These are phyloP conservation scores for Diploscapter pachys DNA, from an alignment of 1,140 invertebrate species.

Conservation along the genomic window DNA sequence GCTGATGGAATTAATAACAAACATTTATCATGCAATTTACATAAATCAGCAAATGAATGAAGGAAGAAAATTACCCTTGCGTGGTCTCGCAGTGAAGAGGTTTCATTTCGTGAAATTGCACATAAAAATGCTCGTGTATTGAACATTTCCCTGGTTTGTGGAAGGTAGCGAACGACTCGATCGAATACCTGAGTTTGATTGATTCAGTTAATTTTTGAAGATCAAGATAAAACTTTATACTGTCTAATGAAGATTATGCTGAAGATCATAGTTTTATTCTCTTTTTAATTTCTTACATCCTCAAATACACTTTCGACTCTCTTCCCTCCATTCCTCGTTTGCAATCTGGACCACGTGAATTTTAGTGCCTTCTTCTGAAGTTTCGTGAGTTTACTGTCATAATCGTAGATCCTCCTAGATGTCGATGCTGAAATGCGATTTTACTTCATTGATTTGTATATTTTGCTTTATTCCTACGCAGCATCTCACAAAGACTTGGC, in stretches of 20 bases:
- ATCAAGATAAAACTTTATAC: too few relatives aligned
- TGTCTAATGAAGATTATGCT: neutral
- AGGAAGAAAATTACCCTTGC: conserved; percentile 30
- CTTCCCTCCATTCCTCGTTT: conserved; percentile 57
- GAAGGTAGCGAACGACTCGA: conserved; percentile 38
- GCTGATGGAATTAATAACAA: too few relatives aligned
- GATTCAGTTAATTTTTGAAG: neutral
- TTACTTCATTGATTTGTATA: neutral
- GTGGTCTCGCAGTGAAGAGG: conserved; percentile 49
- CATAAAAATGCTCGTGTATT: conserved; percentile 54
- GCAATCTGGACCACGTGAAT: conserved; percentile 58
- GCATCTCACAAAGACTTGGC: conserved; percentile 30
- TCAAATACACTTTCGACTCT: conserved; percentile 58
- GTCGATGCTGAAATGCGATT: conserved; percentile 1
- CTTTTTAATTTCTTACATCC: conserved; percentile 41
- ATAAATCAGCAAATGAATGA: too few relatives aligned
- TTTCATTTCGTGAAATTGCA: conserved; percentile 50
- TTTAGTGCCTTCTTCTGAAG: conserved; percentile 54
- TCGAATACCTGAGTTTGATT: conserved; percentile 42
- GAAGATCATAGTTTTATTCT: too few relatives aligned
- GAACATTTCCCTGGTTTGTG: conserved; percentile 56
- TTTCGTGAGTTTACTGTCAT: conserved; percentile 53
- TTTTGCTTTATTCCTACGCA: neutral
- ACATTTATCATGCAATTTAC: too few relatives aligned
- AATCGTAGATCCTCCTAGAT: conserved; percentile 48